A percentile compares a stretch with the other conserved stretches of the same genome.
Conservation (phyloP, 2,113 vertebrate species). For the Loxodonta africana region DNA sequence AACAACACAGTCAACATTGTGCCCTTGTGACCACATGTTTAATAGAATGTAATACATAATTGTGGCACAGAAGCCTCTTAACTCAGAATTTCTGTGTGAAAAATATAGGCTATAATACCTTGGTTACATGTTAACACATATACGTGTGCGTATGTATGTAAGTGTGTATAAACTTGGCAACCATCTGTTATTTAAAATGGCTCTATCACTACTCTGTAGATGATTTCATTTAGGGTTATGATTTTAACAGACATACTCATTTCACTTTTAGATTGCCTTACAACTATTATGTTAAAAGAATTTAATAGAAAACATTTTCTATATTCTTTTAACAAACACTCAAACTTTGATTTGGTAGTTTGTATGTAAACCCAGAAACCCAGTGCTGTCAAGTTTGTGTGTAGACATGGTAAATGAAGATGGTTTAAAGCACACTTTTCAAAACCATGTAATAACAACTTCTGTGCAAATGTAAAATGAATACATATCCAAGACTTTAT, state of each 20-base stretch:
- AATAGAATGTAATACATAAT: slow-evolving; percentile 68
- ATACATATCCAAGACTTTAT: neutral
- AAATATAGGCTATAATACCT: slow-evolving; percentile 47
- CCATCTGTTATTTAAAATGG: neutral
- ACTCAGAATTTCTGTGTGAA: slow-evolving; percentile 18
- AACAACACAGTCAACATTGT: slow-evolving; percentile 77
- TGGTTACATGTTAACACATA: slow-evolving; percentile 19
- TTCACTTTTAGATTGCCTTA: slow-evolving; percentile 48
- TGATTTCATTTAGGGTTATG: slow-evolving; percentile 67
- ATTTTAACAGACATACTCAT: slow-evolving; percentile 56
- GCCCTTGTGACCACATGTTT: slow-evolving; percentile 60
- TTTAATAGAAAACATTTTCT: slow-evolving; percentile 25
- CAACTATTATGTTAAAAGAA: neutral
- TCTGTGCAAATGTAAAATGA: neutral
- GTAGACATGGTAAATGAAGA: neutral
- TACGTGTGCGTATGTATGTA: neutral
- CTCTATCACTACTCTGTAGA: slow-evolving; percentile 17
- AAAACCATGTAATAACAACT: neutral
- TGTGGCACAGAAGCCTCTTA: slow-evolving; percentile 66
- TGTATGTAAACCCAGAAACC: neutral
- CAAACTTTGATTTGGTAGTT: neutral
- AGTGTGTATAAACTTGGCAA: neutral
- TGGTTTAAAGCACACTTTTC: slow-evolving; percentile 46
- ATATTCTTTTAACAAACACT: neutral
- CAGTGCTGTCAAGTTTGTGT: neutral